Evolutionary conservation across 1,140 invertebrate genomes (phyloP).

Genomic region (Lethrus apterus): DNA sequence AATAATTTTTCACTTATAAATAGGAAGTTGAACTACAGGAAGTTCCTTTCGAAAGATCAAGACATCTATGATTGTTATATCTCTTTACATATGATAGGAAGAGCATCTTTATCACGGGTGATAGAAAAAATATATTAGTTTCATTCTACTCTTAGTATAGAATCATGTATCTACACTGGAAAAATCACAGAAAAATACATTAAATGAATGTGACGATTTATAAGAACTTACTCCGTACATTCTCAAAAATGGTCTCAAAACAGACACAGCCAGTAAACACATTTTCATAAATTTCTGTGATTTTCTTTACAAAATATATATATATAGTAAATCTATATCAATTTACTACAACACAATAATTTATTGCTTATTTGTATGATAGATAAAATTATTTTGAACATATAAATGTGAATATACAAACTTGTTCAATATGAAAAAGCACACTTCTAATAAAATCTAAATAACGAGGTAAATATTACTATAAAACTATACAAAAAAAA

Average conservation of each 20-base stretch:
- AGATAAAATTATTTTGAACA: conserved; percentile 13
- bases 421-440: too few species aligned
- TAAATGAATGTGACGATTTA: background rate
- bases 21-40: conserved; percentile 15
- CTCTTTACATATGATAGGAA: conserved; percentile 18
- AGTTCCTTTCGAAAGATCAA: conserved; percentile 9
- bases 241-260: conserved; percentile 7
- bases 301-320: conserved; percentile 11
- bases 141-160: conserved; percentile 12
- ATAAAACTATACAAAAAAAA: conserved; percentile 9
- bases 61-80: conserved; percentile 19
- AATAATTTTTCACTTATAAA: conserved; percentile 6
- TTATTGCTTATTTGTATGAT: conserved; percentile 12
- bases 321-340: conserved; percentile 7
- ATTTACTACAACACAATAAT: conserved; percentile 1
- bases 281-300: conserved; percentile 9
- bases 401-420: conserved; percentile 4
- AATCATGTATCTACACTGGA: conserved; percentile 8
- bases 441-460: too few species aligned
- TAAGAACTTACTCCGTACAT: conserved; percentile 3
- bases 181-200: conserved; percentile 14
- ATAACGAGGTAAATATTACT: conserved; percentile 12
- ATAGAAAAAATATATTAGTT: conserved; percentile 21
- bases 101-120: conserved; percentile 19
- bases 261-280: conserved; percentile 7